These are phyloP conservation scores for Anguilla obscura DNA, from an alignment of 2,797 vertebrate genomes.

Conservation along the genomic window DNA sequence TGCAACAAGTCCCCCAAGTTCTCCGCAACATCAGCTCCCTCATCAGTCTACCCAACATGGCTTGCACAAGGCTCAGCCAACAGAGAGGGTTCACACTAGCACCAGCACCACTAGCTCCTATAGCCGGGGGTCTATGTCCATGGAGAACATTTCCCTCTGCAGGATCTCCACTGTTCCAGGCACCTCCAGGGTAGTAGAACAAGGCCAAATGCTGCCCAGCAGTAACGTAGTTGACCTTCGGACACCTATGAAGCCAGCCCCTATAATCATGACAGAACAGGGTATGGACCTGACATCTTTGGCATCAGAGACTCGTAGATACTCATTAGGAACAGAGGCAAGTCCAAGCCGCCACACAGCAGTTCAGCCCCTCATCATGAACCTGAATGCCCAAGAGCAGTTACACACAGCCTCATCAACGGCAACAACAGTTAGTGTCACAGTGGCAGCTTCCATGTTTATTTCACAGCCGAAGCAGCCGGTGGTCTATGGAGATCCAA, in stretches of 20 bases:
- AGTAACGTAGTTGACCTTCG: conserved; percentile 90
- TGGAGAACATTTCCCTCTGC: conserved; percentile 95
- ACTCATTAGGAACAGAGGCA: conserved; percentile 83
- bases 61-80: conserved; percentile 74
- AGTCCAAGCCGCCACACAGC: conserved; percentile 81
- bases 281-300: conserved; percentile 98
- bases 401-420: conserved; percentile 75
- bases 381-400: conserved; percentile 91
- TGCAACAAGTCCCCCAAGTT: conserved; percentile 74
- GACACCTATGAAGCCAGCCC: conserved; percentile 78
- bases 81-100: conserved; percentile 76
- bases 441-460: conserved; percentile 93
- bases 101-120: conserved; percentile 79
- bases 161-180: conserved; percentile 93
- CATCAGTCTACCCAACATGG: conserved; percentile 76
- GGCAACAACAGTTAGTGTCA: conserved; percentile 87
- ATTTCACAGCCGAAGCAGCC: conserved; percentile 89
- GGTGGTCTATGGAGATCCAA: conserved; percentile 90
- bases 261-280: conserved; percentile 94
- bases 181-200: conserved; percentile 91
- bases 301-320: conserved; percentile 87
- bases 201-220: conserved; percentile 83
- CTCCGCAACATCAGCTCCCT: conserved; percentile 79
- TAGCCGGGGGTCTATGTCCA: conserved; percentile 85
- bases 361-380: conserved; percentile 94